Evolutionary conservation across 2,113 vertebrate species (phyloP).

Genomic region (Cyanocitta stelleri): DNA sequence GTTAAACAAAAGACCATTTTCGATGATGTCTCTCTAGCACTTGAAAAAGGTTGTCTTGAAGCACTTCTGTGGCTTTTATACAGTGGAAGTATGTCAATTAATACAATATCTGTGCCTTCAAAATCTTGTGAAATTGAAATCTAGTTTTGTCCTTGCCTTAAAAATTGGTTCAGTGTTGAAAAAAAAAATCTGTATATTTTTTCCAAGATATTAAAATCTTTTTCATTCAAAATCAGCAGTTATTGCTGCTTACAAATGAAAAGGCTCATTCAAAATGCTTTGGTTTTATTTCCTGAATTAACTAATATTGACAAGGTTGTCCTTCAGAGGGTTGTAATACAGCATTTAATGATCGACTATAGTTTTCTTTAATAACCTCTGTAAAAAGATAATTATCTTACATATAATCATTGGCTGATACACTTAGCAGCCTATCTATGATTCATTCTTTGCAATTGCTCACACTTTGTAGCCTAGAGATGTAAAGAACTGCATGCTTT

Average conservation of each 20-base stretch:
- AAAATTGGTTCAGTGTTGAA: background rate
- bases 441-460: constrained; percentile 45
- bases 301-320: constrained; percentile 2
- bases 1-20: background rate
- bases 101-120: background rate
- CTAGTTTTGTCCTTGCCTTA: background rate
- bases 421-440: constrained; percentile 54
- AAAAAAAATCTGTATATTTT: background rate
- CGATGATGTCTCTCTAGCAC: background rate
- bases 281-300: constrained; percentile 9
- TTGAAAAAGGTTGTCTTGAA: background rate
- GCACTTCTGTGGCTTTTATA: background rate
- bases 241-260: background rate
- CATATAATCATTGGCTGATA: constrained; percentile 54
- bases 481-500: background rate
- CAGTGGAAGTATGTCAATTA: background rate
- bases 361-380: constrained; percentile 68
- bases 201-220: background rate
- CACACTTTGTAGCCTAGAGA: background rate
- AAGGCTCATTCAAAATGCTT: background rate
- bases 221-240: background rate
- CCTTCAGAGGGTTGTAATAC: constrained; percentile 64
- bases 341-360: constrained; percentile 67
- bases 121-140: background rate
- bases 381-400: constrained; percentile 66